These are phyloP conservation scores for Erpobdella octoculata DNA, from an alignment of 2,888 invertebrate species.

Conservation along the genomic window DNA sequence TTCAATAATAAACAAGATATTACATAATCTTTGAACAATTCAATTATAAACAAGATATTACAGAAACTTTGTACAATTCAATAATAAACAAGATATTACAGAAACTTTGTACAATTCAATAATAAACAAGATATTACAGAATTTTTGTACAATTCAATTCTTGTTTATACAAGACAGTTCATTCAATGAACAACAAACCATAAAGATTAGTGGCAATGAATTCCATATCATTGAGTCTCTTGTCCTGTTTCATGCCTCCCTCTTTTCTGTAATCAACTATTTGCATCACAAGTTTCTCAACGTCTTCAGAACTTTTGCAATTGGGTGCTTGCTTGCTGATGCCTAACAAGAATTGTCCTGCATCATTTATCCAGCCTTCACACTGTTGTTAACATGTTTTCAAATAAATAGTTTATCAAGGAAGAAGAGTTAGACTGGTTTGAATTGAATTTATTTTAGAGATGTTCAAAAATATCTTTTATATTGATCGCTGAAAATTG, in stretches of 20 bases:
- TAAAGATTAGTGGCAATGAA: constrained; percentile 61
- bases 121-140: too few relatives aligned
- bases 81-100: too few relatives aligned
- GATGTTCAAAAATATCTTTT: neutral
- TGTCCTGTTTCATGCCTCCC: constrained; percentile 63
- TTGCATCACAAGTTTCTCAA: constrained; percentile 59
- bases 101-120: too few relatives aligned
- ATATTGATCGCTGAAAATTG: neutral
- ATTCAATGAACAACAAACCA: constrained; percentile 54
- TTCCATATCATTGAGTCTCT: constrained; percentile 60
- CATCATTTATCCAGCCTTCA: constrained; percentile 65
- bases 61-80: too few relatives aligned
- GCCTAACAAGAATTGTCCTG: constrained; percentile 61
- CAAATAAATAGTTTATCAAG: neutral
- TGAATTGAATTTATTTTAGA: neutral
- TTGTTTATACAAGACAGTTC: neutral
- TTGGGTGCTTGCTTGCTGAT: constrained; percentile 62
- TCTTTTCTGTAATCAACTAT: constrained; percentile 66
- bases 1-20: too few relatives aligned
- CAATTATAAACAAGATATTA: too few relatives aligned
- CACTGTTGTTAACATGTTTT: constrained; percentile 53
- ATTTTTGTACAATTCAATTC: too few relatives aligned
- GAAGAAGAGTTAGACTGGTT: neutral
- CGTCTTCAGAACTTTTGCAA: constrained; percentile 60
- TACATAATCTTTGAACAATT: too few relatives aligned